Evolutionary conservation across 2,113 vertebrate genomes (phyloP).

Genomic region (Strigops habroptila): DNA sequence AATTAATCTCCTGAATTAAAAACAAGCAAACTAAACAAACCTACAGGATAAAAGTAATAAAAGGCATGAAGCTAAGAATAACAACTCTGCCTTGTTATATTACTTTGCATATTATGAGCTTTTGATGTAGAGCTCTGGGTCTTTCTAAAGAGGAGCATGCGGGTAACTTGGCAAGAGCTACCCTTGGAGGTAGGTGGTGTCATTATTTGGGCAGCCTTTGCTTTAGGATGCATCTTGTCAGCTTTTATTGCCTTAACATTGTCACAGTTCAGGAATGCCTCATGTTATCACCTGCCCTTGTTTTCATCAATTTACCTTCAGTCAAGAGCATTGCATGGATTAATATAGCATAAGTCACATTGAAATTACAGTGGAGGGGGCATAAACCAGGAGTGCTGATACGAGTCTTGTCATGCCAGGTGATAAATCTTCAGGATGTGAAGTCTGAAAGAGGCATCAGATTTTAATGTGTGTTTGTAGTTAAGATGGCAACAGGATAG

Average conservation of each 20-base stretch:
- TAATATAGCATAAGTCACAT: not conserved
- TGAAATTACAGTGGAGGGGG: not conserved
- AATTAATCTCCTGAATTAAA: not conserved
- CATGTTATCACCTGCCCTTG: not conserved
- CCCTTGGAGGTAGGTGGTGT: not conserved
- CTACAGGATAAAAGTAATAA: not conserved
- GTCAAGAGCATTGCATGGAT: not conserved
- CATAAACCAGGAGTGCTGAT: not conserved
- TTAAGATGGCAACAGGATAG: not conserved
- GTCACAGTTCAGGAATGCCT: not conserved
- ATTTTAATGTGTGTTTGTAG: not conserved
- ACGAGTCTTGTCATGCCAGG: not conserved
- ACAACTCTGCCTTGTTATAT: not conserved
- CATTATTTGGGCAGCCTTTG: not conserved
- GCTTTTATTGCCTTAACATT: not conserved
- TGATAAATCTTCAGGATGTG: not conserved
- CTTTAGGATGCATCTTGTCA: not conserved
- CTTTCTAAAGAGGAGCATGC: not conserved
- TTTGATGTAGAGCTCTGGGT: not conserved
- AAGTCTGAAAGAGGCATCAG: not conserved
- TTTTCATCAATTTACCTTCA: not conserved
- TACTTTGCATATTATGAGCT: not conserved
- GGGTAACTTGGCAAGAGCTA: not conserved
- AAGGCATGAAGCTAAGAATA: not conserved
- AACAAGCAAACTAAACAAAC: not conserved